phyloP scores from a whole-genome alignment of 1,140 invertebrate species.

The Prorops nasuta region DNA sequence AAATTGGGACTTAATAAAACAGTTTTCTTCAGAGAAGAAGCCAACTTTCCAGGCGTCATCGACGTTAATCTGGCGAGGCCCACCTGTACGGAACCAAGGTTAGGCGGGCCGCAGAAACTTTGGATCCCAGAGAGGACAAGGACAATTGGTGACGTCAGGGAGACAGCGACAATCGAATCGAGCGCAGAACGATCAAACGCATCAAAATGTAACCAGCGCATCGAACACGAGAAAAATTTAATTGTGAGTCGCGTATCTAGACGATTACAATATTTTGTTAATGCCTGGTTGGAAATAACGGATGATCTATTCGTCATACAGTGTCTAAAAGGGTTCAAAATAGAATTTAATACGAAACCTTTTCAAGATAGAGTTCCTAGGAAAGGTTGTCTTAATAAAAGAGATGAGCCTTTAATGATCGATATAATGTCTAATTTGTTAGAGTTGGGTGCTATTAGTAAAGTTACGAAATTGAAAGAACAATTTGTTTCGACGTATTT shows the following conservation, averaged over 20 bases:
- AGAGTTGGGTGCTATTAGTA: background rate
- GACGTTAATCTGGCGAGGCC: background rate
- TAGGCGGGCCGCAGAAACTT: background rate
- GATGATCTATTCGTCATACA: background rate
- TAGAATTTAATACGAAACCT: background rate
- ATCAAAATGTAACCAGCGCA: too few species aligned
- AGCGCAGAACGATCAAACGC: too few species aligned
- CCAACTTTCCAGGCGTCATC: background rate
- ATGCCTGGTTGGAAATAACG: background rate
- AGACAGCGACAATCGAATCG: too few species aligned
- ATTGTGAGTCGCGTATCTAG: background rate
- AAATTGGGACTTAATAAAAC: slow-evolving; percentile 1
- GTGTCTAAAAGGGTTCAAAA: background rate
- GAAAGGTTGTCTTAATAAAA: background rate
- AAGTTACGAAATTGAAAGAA: background rate
- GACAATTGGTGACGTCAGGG: background rate
- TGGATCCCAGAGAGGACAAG: too few species aligned
- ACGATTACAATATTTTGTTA: background rate
- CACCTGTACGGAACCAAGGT: too few species aligned
- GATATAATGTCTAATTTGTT: slow-evolving; percentile 1
- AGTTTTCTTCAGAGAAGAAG: background rate
- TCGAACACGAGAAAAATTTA: too few species aligned
- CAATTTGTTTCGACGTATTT: background rate
- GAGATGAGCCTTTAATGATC: background rate
- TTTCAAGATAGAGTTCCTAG: background rate